A percentile compares a stretch with the other conserved stretches of the same genome.
Conservation (phyloP, 2,888 invertebrate species). For the Platynereis dumerilii region DNA sequence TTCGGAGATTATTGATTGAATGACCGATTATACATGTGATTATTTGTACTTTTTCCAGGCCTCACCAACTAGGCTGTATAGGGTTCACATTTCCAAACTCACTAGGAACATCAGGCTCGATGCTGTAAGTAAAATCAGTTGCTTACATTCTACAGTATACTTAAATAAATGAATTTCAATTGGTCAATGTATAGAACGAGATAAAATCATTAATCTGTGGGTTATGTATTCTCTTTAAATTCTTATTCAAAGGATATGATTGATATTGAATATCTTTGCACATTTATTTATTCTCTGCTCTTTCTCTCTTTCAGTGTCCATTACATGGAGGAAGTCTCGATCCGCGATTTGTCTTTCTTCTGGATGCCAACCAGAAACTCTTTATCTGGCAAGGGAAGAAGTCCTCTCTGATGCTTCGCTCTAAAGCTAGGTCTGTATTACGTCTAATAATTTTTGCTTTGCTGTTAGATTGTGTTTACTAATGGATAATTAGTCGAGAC, state of each 20-base stretch:
- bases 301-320: conserved; percentile 43
- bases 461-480: too few species aligned
- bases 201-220: too few species aligned
- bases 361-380: conserved; percentile 85
- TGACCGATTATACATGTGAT: background rate
- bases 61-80: conserved; percentile 82
- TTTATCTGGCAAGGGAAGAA: conserved; percentile 88
- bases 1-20: too few species aligned
- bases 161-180: background rate
- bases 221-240: too few species aligned
- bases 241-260: too few species aligned
- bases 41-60: conserved; percentile 67
- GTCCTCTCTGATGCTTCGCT: conserved; percentile 62
- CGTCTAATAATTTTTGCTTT: background rate
- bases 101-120: conserved; percentile 88
- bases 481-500: too few species aligned
- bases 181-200: too few species aligned
- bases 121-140: conserved; percentile 71
- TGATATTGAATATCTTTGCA: background rate
- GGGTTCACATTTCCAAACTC: conserved; percentile 67
- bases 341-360: conserved; percentile 87
- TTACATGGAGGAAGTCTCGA: conserved; percentile 74
- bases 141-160: background rate
- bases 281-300: too few species aligned
- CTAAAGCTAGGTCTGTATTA: conserved; percentile 53